Evolutionary conservation across 2,113 vertebrate species (phyloP), one percentile per base, ranked within the genome.

Genomic region (Oceanites oceanicus): DNA sequence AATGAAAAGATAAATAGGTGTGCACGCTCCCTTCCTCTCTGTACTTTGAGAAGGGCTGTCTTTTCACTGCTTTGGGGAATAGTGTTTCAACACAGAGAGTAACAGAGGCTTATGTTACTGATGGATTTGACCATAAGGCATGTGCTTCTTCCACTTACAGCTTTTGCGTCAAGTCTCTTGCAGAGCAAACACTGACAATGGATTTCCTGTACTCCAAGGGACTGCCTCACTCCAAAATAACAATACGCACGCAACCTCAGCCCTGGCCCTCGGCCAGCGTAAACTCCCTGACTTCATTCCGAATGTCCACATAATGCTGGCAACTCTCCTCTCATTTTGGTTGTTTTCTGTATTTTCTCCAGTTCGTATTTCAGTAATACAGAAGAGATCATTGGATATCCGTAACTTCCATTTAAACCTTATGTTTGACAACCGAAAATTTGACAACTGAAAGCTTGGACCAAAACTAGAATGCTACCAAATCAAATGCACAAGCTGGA

Each of bases 181-280:
- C 2, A 42, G 62, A 38, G 71, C 91, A 68, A 81, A n/a, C 68
- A 10, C 65, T 85, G 86, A 92, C 94, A 94, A 93, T 85, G 92
- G 96, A 71, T 89, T 96, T 96, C 95, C 95, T 89, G 95, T 44
- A 18, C 87, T 27, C 61, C 72, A 8, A 42, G 93, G 86, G 76
- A 25, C 55, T 17, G 82, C 75, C 58, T 80, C 23, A 3, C 90
- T 82, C 55, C 81, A 9, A 34, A 84, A 82, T 7, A 92, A 90
- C 88, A 90, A 70, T n/a, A 45, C 22, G 5, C 65, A 34, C 13
- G 71, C 72, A 88, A 86, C 90, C 96, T 80, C 96, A 71, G 26
- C 25, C 47, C 95, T 97, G 97, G 97, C 87, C 79, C 92, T 32
- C 2, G 22, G 93, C 97, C 98, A 96, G 82, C 10, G 44, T 56